A percentile compares a stretch with the other conserved stretches of the same genome.
Conservation (phyloP, 2,797 vertebrate species). For the Scleropages formosus region DNA sequence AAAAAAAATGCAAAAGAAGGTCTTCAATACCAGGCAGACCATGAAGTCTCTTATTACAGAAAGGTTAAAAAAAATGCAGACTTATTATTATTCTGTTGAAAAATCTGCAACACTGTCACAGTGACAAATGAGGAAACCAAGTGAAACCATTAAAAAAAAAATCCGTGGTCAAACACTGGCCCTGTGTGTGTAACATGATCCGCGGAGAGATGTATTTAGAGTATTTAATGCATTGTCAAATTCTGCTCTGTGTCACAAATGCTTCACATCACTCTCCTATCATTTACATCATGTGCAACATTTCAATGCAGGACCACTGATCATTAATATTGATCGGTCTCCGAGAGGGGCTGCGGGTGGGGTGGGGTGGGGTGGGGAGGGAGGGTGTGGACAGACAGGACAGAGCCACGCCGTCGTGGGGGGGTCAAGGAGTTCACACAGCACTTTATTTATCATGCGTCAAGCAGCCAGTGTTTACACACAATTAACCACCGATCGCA, state of each 20-base stretch:
- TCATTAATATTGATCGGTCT: neutral
- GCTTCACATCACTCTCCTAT: neutral
- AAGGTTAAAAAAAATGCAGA: neutral
- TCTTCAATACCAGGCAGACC: neutral
- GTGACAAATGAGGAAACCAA: constrained; percentile 1
- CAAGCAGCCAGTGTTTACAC: constrained; percentile 20
- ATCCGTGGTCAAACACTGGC: neutral
- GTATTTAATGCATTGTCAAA: too few species aligned
- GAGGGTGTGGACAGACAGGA: constrained; percentile 22
- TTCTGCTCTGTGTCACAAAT: too few species aligned
- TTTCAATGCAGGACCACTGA: neutral
- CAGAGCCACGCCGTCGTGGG: constrained; percentile 64
- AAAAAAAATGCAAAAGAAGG: constrained; percentile 46
- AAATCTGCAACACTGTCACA: neutral
- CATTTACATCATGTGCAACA: neutral
- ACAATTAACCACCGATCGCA: constrained; percentile 22
- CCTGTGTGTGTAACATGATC: too few species aligned
- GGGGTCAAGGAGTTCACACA: constrained; percentile 79
- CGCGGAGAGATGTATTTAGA: too few species aligned
- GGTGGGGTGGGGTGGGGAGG: too few species aligned
- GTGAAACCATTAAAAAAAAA: neutral
- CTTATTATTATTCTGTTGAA: constrained; percentile 6
- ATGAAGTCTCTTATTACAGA: neutral
- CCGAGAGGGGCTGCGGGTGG: too few species aligned
- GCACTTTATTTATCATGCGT: constrained; percentile 48